These are phyloP conservation scores for Enteromius mattozi DNA, from an alignment of 2,797 vertebrate genomes.

Conservation along the genomic window DNA sequence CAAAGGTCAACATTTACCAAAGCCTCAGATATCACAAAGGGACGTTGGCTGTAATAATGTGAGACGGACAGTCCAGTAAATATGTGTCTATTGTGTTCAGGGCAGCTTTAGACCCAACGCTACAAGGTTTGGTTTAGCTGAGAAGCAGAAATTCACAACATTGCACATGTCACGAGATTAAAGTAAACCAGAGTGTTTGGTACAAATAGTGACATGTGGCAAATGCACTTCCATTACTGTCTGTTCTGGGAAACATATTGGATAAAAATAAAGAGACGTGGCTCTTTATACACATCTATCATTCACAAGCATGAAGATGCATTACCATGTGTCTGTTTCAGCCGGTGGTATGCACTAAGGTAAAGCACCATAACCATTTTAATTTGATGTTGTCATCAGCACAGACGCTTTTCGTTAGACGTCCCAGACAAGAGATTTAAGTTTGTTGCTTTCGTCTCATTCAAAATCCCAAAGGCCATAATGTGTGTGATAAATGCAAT, in stretches of 20 bases:
- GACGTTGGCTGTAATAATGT: constrained; percentile 15
- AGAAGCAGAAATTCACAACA: constrained; percentile 25
- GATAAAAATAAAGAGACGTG: constrained; percentile 7
- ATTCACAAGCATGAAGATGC: constrained; percentile 26
- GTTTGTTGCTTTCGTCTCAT: not conserved
- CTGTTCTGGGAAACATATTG: not conserved
- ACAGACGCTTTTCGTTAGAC: not conserved
- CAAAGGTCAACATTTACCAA: constrained; percentile 42
- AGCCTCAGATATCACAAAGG: constrained; percentile 33
- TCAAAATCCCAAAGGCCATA: constrained; percentile 34
- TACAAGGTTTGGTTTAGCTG: constrained; percentile 12
- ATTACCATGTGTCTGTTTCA: constrained; percentile 36
- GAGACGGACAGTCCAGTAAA: not conserved
- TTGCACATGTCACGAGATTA: not conserved
- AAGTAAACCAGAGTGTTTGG: not conserved
- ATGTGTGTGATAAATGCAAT: constrained; percentile 19
- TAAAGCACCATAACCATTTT: constrained; percentile 34
- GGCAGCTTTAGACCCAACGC: not conserved
- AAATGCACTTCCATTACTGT: constrained; percentile 11
- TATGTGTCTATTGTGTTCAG: constrained; percentile 9
- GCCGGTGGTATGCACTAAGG: constrained; percentile 8
- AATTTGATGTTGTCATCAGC: constrained; percentile 33
- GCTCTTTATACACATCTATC: constrained; percentile 13
- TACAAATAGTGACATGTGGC: not conserved
- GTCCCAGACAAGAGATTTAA: constrained; percentile 4